A percentile compares a stretch with the other conserved stretches of the same genome.
phyloP scores from a whole-genome alignment of 2,888 invertebrate species.

The Amphiduros pacificus region DNA sequence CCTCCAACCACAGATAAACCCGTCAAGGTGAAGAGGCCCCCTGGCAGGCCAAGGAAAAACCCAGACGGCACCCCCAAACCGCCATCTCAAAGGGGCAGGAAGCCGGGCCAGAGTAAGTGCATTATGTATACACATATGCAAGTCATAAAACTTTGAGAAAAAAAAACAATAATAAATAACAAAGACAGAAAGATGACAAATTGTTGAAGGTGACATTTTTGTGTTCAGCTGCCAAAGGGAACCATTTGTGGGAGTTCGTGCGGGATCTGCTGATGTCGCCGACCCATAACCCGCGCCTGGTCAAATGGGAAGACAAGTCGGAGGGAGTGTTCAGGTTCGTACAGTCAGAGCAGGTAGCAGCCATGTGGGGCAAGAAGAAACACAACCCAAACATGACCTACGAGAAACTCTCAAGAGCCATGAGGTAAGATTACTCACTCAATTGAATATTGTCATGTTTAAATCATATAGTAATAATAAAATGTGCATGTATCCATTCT shows the following conservation, averaged over 20 bases:
- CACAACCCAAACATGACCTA: conserved; percentile 89
- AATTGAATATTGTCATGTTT: no score
- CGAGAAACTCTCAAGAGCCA: conserved; percentile 87
- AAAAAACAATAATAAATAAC: background rate
- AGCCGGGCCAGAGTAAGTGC: conserved; percentile 10
- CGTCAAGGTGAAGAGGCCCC: background rate
- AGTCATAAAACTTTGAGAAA: background rate
- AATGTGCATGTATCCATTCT: no score
- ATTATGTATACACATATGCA: background rate
- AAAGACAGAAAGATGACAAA: no score
- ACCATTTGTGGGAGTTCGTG: conserved; percentile 80
- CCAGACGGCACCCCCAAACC: background rate
- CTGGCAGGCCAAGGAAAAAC: background rate
- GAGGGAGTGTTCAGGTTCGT: conserved; percentile 86
- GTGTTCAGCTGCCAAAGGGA: conserved; percentile 40
- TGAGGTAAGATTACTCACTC: conserved; percentile 61
- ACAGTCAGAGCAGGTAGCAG: conserved; percentile 82
- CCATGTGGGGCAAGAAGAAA: conserved; percentile 83
- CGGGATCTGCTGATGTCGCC: conserved; percentile 77
- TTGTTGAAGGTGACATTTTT: background rate
- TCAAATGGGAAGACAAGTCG: conserved; percentile 84
- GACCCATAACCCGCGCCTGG: conserved; percentile 77
- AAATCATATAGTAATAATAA: no score
- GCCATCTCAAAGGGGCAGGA: conserved; percentile 1
- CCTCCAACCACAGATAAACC: background rate